Percentiles rank a stretch among this genome's conserved stretches.
Conservation (phyloP, 2,888 invertebrate species). For the Morpho achilles region DNA sequence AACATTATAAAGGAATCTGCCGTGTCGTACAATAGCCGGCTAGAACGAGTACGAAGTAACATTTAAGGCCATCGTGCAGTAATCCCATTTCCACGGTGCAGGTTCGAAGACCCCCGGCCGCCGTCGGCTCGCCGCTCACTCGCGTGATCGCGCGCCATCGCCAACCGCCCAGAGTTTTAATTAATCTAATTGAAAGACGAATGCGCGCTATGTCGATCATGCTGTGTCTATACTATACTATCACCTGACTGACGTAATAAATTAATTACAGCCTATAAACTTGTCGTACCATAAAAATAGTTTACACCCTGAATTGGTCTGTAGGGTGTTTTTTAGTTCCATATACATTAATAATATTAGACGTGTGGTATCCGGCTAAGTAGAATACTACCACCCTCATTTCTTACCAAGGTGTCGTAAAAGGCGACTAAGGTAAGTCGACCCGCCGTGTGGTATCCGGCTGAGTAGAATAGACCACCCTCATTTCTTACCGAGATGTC, state of each 20-base stretch:
- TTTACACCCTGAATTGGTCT: constrained; percentile 2
- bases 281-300: constrained; percentile 1
- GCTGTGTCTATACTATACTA: constrained; percentile 31
- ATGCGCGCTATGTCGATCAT: constrained; percentile 35
- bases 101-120: constrained; percentile 60
- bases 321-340: constrained; percentile 5
- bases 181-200: constrained; percentile 63
- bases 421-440: too few species aligned
- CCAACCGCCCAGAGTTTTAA: constrained; percentile 41
- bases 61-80: constrained; percentile 61
- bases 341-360: not conserved
- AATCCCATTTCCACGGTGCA: constrained; percentile 70
- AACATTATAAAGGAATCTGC: not conserved
- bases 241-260: constrained; percentile 13
- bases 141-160: constrained; percentile 49
- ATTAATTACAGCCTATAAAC: constrained; percentile 11
- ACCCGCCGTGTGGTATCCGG: too few species aligned
- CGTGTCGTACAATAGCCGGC: constrained; percentile 26
- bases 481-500: too few species aligned
- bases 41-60: constrained; percentile 59
- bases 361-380: too few species aligned
- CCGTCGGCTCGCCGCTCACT: constrained; percentile 35
- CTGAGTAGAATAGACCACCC: too few species aligned
- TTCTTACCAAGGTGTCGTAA: too few species aligned
- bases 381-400: too few species aligned